Base-by-base conservation (phyloP, 2,888 invertebrate genomes). In the Phengaris alcon region DNA sequence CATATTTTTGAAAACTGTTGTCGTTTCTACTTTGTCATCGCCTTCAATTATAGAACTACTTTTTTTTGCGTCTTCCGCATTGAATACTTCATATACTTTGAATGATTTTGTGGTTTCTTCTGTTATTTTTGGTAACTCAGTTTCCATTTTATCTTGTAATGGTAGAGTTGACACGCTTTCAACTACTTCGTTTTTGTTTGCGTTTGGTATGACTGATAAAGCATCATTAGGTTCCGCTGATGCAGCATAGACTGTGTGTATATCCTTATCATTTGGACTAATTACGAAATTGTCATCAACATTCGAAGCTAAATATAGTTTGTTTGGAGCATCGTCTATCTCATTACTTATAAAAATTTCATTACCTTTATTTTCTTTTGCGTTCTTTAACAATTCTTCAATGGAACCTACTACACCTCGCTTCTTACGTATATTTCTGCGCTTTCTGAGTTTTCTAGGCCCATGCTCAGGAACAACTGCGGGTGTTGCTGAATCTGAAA, bases 381-480 rank as follows among this genome's bases (percentile, higher is more conserved):
- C 87, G 75, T 85, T 87, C 78, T 86, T 87, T 15, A 93, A 79
- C 51, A 93, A 83, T 77, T 93, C 91, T 84, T 93, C 93, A 54
- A 94, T 83, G 13, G 89, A 88, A 10, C 85, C 87, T 12, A 87
- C 85, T 73, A 93, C 86, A 77, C 88, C 88, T 64, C 92, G 87
- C 79, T 86, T 87, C 3, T 77, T 79, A 22, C 79, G 78, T 55
- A 81, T 78, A 73, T 82, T 82, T 77, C 87, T 85, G 68, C 79
- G 87, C 76, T 84, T 87, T 75, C 89, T 87, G 15, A 94, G 79
- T 76, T 91, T 93, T 81, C 95, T 88, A 0, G 95, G 95, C 1
- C 95, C 95, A 84, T 95, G 95, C 86, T 95, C 95, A 0, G 95
- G 95, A 6, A 95, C 95, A 6, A 94, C 93, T 6, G 94, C 94